Base-by-base conservation (phyloP, 2,888 invertebrate genomes). In the Dicycla oo region DNA sequence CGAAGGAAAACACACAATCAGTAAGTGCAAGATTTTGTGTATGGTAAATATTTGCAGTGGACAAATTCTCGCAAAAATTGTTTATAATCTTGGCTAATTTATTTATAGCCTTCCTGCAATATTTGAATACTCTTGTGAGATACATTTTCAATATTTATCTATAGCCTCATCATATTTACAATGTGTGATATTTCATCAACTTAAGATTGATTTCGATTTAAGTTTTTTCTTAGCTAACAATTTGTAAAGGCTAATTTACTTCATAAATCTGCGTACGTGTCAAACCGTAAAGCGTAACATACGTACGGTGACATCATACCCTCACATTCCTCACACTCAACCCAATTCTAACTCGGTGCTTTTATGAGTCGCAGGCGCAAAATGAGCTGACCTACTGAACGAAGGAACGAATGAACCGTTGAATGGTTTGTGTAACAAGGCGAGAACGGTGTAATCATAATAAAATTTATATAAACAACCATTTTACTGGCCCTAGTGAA, bases 351-450 rank as follows among this genome's bases (percentile, higher is more conserved):
- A 79, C 71, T 69, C 40, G 49, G 58, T 64, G 60, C 66, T 72
- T 83, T 80, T 76, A 84, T 56, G 79, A 82, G 65, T 61, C 73
- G 71, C 73, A 51, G 30, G 75, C 79, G 57, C 70, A 75, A 61
- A 73, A 40, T 69, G 72, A 62, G 71, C 66, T 81, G 81, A 79
- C 81, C 83, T 76, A 85, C 63, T 76, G 71, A 67, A 61, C 56
- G 73, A 69, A 60, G n/a, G 66, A 68, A 77, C 63, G 66, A 73
- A 75, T 64, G 66, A 68, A 68, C 43, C 60, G 62, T 81, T 65
- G 49, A 76, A 77, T 69, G 58, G 54, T 82, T 82, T 67, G 71
- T 79, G 68, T 66, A 78, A 78, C 75, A 78, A 81, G 64, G 47
- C 75, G 53, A n/a, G 64, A 70, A 77, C 54, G 38, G 69, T 66